Evolutionary conservation across 2,797 vertebrate species (phyloP).

Genomic region (Gorsachius magnificus): DNA sequence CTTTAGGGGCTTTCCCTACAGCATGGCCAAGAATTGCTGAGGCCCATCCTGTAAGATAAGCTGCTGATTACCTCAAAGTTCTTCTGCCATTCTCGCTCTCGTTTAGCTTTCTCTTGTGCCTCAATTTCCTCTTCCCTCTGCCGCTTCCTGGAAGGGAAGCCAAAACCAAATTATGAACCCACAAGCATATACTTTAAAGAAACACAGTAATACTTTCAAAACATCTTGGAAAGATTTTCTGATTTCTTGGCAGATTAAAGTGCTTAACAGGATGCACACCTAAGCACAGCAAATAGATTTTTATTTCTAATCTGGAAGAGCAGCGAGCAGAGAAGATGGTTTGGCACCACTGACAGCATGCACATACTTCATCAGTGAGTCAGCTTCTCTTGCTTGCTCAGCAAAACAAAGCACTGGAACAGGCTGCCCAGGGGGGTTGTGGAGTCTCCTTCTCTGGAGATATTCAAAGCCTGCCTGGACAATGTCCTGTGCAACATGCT

Average conservation of each 20-base stretch:
- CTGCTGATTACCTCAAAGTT: conserved; percentile 91
- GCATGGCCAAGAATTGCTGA: neutral
- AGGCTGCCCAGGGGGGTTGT: no score
- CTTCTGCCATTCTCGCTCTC: conserved; percentile 98
- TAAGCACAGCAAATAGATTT: neutral
- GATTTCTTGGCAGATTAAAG: neutral
- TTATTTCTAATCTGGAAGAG: neutral
- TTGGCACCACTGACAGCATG: neutral
- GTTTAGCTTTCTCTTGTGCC: conserved; percentile 91
- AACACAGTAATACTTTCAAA: neutral
- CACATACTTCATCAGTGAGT: neutral
- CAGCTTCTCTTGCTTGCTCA: neutral
- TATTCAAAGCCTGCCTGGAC: no score
- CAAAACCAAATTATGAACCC: neutral
- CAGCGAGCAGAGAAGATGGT: neutral
- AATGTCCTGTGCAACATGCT: no score
- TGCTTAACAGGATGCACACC: neutral
- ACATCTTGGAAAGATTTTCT: neutral
- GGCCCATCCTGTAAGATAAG: neutral
- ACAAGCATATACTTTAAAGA: neutral
- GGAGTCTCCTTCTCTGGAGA: no score
- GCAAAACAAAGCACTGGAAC: neutral
- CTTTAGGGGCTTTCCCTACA: neutral
- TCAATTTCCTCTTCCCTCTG: conserved; percentile 98
- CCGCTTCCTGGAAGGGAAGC: conserved; percentile 85